Evolutionary conservation across 2,113 vertebrate species (phyloP), one percentile per base, ranked within the genome.

Genomic region (Myrmophylax atrothorax): DNA sequence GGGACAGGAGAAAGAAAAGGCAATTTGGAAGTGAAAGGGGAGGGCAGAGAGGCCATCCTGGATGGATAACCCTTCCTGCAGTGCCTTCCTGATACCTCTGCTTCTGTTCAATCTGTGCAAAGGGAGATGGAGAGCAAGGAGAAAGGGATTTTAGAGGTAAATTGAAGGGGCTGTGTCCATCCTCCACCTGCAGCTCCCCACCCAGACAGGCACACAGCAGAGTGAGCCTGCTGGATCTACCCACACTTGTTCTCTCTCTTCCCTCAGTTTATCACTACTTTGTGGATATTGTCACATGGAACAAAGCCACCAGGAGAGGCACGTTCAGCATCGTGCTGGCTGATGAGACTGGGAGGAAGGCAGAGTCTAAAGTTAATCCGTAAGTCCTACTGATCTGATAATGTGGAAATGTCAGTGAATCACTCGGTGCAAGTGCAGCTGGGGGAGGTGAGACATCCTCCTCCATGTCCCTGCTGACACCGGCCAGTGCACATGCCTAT

Each of bases 251-350:
- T 91, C 31, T 59, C 56, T 90, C 37, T 88, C 81, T 91, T 88
- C 7, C 59, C 44, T 84, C 69, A 99, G 99, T 97, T 69, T 98
- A 98, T 87, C 96, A 97, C 94, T 99, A 99, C 93, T 97, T 93
- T 78, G 84, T 99, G 97, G 98, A 99, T 19, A 98, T 99, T 81
- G 75, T 98, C 80, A 97, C 98, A 5, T 99, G 99, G 99, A 99
- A 99, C 91, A 97, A 97, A 78, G 94, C 97, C 4, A 56, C 89
- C 50, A 98, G 93, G 44, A 98, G 98, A 97, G 99, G 98, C 18
- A 98, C 97, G 82, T 93, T 99, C 26, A 99, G 98, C 26, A 77
- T 99, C 70, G 97, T 97, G 84, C 88, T 99, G 18, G 97, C 70
- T 68, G 96, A 98, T n/a, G 79, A 94, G 52, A 87, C 80, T 14